Evolutionary conservation across 2,113 vertebrate genomes (phyloP).

Genomic region (Corythaeola cristata): DNA sequence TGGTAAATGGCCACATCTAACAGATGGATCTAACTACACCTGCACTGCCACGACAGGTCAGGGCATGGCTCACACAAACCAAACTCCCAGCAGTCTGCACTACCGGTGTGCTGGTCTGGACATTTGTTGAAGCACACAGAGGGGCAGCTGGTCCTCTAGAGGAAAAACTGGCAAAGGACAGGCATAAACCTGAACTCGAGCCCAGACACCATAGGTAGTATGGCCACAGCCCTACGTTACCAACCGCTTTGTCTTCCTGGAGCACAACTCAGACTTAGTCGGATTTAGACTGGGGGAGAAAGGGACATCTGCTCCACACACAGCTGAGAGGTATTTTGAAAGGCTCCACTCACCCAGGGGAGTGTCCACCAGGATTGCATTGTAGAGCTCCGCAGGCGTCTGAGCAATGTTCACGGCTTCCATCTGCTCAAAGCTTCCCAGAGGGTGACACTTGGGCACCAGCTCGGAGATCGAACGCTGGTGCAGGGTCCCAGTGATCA

Average conservation of each 20-base stretch:
- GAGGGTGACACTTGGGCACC: conserved; percentile 95
- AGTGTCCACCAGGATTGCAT: conserved; percentile 97
- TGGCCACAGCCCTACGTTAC: neutral
- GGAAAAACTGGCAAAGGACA: neutral
- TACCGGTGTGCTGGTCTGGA: neutral
- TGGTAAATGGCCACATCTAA: neutral
- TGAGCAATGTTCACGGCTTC: conserved; percentile 98
- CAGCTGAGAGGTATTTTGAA: neutral
- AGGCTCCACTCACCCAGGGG: conserved; percentile 84
- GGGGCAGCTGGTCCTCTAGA: neutral
- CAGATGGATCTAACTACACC: neutral
- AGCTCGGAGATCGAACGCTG: conserved; percentile 94
- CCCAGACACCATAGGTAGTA: neutral
- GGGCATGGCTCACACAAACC: neutral
- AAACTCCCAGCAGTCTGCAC: neutral
- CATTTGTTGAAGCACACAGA: neutral
- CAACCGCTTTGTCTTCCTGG: neutral
- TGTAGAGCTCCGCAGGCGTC: conserved; percentile 97
- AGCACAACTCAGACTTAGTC: neutral
- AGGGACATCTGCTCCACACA: neutral
- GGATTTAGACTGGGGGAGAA: neutral
- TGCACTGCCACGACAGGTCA: neutral
- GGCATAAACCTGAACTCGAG: neutral
- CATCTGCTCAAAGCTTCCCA: conserved; percentile 99
- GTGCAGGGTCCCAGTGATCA: conserved; percentile 97